Conservation (phyloP, 1,140 invertebrate genomes). For the Atta cephalotes region DNA sequence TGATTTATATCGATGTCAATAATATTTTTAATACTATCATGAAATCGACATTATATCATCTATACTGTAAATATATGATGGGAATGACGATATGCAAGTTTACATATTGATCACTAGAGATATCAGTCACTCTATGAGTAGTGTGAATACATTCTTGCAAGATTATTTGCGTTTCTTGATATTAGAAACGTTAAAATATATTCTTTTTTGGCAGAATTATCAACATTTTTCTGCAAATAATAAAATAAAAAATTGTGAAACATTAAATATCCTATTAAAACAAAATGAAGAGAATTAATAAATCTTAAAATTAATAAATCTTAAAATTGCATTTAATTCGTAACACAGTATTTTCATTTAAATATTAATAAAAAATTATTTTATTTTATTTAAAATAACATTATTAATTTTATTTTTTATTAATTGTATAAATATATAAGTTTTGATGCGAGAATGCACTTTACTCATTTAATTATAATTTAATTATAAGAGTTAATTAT, state of each 20-base stretch:
- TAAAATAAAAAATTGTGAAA: background rate
- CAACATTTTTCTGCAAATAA: background rate
- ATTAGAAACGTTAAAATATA: background rate
- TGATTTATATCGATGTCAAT: constrained; percentile 27
- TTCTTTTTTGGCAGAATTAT: background rate
- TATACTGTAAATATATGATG: background rate
- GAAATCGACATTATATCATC: background rate
- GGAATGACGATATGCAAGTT: background rate
- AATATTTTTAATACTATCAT: constrained; percentile 2
- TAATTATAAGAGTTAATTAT: background rate
- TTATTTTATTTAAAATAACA: background rate
- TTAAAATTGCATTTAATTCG: constrained; percentile 1
- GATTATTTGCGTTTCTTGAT: constrained; percentile 21
- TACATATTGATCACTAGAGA: background rate
- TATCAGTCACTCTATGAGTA: no score
- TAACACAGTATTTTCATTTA: background rate
- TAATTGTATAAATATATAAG: background rate
- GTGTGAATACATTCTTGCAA: no score
- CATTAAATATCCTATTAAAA: background rate
- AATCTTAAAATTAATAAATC: background rate
- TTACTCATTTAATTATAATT: no score
- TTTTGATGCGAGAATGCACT: background rate
- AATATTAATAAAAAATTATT: constrained; percentile 10
- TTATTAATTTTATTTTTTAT: background rate
- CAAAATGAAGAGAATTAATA: background rate